Conservation (phyloP, 2,888 invertebrate genomes). For the Oxytorus armatus region DNA sequence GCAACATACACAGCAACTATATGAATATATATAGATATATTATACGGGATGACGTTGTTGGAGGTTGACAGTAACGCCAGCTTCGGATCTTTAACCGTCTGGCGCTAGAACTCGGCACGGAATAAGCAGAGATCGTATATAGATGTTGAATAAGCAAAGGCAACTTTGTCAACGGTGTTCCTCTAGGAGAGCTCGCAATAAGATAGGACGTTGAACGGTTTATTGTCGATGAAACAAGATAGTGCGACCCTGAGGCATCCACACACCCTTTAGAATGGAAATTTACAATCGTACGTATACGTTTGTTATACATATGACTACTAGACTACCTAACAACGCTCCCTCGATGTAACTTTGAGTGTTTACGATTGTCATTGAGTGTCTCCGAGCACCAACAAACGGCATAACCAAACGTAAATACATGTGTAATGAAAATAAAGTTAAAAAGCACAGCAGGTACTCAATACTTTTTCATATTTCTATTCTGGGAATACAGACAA, state of each 20-base stretch:
- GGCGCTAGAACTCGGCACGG: too few species aligned
- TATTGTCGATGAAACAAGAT: constrained; percentile 56
- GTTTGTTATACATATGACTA: not conserved
- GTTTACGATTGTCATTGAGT: constrained; percentile 2
- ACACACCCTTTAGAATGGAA: not conserved
- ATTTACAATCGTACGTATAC: constrained; percentile 26
- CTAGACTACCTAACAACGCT: not conserved
- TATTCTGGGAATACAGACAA: not conserved
- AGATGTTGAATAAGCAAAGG: constrained; percentile 28
- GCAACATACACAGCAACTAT: not conserved
- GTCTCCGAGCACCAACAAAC: not conserved
- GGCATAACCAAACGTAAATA: not conserved
- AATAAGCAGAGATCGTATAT: constrained; percentile 2
- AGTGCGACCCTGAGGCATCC: constrained; percentile 5
- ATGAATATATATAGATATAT: not conserved
- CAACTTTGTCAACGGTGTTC: constrained; percentile 38
- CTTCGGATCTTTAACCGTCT: constrained; percentile 9
- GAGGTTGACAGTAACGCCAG: not conserved
- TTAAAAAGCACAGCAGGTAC: not conserved
- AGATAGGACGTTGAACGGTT: constrained; percentile 51
- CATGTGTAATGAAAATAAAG: not conserved
- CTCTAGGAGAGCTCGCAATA: constrained; percentile 36
- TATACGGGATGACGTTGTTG: not conserved
- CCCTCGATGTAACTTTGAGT: constrained; percentile 13
- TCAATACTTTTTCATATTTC: constrained; percentile 15